Evolutionary conservation across 2,113 vertebrate species (phyloP).

Genomic region (Eulacestoma nigropectus): DNA sequence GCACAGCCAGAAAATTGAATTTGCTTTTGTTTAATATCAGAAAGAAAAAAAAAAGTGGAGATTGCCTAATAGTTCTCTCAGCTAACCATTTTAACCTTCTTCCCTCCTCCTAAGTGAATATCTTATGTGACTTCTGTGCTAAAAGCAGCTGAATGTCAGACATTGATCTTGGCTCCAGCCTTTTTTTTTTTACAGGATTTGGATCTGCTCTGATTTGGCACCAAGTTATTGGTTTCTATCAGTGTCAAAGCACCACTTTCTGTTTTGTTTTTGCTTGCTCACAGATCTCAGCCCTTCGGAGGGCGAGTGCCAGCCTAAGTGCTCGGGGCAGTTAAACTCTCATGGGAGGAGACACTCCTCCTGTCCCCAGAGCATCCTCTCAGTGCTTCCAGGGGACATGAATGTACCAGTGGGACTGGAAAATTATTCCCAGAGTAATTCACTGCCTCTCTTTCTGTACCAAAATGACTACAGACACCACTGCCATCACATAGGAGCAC

Average conservation of each 20-base stretch:
- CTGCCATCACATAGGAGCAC: background rate
- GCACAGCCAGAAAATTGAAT: background rate
- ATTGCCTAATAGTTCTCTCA: background rate
- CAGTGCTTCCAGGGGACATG: background rate
- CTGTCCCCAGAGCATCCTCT: background rate
- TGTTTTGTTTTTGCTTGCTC: background rate
- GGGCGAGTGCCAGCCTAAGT: background rate
- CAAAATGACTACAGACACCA: background rate
- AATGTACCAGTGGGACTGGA: background rate
- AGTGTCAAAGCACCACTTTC: background rate
- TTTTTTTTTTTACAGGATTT: background rate
- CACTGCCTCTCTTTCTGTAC: background rate
- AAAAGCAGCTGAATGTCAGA: slow-evolving; percentile 11
- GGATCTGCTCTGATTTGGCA: background rate
- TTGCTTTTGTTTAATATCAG: background rate
- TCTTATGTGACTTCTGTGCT: background rate
- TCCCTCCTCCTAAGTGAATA: background rate
- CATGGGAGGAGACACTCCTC: background rate
- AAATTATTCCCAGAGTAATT: background rate
- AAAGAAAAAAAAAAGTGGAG: background rate
- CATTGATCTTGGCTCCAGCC: background rate
- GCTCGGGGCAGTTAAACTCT: background rate
- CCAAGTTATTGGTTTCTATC: background rate
- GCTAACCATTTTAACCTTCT: background rate
- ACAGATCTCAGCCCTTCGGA: background rate